Evolutionary conservation across 2,797 vertebrate species (phyloP).

Genomic region (Myripristis jacobus): DNA sequence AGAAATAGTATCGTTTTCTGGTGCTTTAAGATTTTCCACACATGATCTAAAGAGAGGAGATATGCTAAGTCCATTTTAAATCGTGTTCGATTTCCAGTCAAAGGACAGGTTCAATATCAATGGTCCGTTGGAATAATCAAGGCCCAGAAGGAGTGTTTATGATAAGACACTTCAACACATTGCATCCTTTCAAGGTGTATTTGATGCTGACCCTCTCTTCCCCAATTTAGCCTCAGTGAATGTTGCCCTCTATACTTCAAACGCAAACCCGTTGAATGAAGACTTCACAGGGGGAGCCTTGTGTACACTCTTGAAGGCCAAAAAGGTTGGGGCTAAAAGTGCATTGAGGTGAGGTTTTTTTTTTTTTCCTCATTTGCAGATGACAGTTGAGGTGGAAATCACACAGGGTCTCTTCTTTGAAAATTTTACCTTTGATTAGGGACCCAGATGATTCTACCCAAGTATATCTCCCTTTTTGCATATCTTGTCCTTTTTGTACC

Average conservation of each 20-base stretch:
- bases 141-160: slow-evolving; percentile 67
- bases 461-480: neutral
- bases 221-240: slow-evolving; percentile 46
- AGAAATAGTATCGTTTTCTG: slow-evolving; percentile 5
- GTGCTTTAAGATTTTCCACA: slow-evolving; percentile 33
- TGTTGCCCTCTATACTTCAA: slow-evolving; percentile 52
- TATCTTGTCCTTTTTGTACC: slow-evolving; percentile 1
- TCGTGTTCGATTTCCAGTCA: slow-evolving; percentile 39
- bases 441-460: neutral
- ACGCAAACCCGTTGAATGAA: slow-evolving; percentile 37
- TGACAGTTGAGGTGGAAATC: slow-evolving; percentile 29
- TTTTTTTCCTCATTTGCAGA: slow-evolving; percentile 26
- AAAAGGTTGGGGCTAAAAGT: slow-evolving; percentile 46
- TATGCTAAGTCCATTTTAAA: slow-evolving; percentile 40
- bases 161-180: slow-evolving; percentile 66
- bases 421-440: slow-evolving; percentile 28
- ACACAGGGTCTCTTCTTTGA: slow-evolving; percentile 15
- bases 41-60: slow-evolving; percentile 28
- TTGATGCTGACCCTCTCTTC: slow-evolving; percentile 41
- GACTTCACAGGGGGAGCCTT: slow-evolving; percentile 46
- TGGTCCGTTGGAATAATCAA: slow-evolving; percentile 48
- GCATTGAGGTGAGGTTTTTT: slow-evolving; percentile 24
- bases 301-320: slow-evolving; percentile 46
- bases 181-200: slow-evolving; percentile 37
- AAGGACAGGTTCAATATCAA: slow-evolving; percentile 48